Evolutionary conservation across 2,113 vertebrate species (phyloP), one percentile per base, ranked within the genome.

Genomic region (Chlorodrepanis virens): DNA sequence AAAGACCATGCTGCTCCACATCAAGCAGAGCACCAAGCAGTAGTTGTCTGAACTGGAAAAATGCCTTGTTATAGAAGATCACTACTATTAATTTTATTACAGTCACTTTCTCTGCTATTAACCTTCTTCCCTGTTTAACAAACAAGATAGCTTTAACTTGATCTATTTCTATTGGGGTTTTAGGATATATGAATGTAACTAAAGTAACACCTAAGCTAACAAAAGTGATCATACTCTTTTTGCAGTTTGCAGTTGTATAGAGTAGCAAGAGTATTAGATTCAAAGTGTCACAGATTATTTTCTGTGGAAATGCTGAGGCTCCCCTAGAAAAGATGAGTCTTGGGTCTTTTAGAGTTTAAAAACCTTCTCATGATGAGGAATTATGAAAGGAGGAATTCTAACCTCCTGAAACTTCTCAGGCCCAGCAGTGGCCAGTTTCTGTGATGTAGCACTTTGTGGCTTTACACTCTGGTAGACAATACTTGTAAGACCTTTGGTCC

Each of bases 401-500:
- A 16, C 31, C 42, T 78, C 19, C 33, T 84, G 53, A 64, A 83
- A 63, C 1, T 28, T 78, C 69, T 84, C 20, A 56, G 77, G 15
- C 19, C 7, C 37, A 87, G 45, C 25, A 45, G 31, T 9, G 15
- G 7, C 16, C 61, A 45, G 15, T 53, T 79, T 75, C 56, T 84
- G 27, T 14, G 25, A 68, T 27, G 10, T 2, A 53, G 40, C 5
- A 27, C 49, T 84, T 91, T 72, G 63, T 27, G 61, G 20, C 15
- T 82, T 81, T 89, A n/a, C 19, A 40, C 11, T 52, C 35, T 84
- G 52, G 27, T 40, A 65, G 44, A 35, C 24, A 87, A 37, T 22
- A 54, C 37, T 57, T 37, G 5, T 25, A 65, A 95, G 88, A 94
- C 83, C 79, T 90, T 94, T 93, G 86, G 88, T 88, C 85, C 45